Percentiles rank a stretch among this genome's conserved stretches.
phyloP scores from a whole-genome alignment of 64 coral and sea anemone species.

The Stichodactyla helianthus region DNA sequence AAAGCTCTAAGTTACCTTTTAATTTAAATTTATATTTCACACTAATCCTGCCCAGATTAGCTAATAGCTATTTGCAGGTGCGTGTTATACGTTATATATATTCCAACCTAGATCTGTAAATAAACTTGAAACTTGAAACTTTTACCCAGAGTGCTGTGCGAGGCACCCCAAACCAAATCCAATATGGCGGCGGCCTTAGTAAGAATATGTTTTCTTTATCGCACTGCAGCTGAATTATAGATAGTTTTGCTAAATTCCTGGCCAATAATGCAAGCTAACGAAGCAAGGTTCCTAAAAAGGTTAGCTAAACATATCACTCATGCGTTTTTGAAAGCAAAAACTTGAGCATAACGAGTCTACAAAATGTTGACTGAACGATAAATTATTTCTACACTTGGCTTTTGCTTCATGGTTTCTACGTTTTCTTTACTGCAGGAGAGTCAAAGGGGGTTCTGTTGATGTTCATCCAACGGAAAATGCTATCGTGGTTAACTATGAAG shows the following conservation, averaged over 20 bases:
- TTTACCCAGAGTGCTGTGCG: not conserved
- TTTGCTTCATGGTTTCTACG: not conserved
- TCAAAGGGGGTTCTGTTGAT: constrained; percentile 93
- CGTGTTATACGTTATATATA: too few relatives aligned
- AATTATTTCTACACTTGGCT: not conserved
- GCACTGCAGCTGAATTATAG: not conserved
- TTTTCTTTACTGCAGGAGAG: constrained; percentile 49
- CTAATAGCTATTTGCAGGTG: too few relatives aligned
- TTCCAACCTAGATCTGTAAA: too few relatives aligned
- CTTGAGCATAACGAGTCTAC: not conserved
- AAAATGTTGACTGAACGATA: not conserved
- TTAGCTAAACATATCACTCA: not conserved
- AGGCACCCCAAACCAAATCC: not conserved
- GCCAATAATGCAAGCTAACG: constrained; percentile 43
- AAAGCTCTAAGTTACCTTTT: too few relatives aligned
- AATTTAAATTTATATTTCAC: too few relatives aligned
- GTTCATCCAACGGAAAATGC: constrained; percentile 99
- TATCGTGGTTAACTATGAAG: constrained; percentile 98
- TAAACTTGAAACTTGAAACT: too few relatives aligned
- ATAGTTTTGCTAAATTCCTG: not conserved
- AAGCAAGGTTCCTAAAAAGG: constrained; percentile 66
- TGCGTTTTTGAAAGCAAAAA: not conserved
- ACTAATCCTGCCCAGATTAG: too few relatives aligned
- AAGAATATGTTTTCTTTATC: not conserved
- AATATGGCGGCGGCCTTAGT: not conserved